Base-by-base conservation (phyloP, 2,888 invertebrate genomes). In the Selenia dentaria region DNA sequence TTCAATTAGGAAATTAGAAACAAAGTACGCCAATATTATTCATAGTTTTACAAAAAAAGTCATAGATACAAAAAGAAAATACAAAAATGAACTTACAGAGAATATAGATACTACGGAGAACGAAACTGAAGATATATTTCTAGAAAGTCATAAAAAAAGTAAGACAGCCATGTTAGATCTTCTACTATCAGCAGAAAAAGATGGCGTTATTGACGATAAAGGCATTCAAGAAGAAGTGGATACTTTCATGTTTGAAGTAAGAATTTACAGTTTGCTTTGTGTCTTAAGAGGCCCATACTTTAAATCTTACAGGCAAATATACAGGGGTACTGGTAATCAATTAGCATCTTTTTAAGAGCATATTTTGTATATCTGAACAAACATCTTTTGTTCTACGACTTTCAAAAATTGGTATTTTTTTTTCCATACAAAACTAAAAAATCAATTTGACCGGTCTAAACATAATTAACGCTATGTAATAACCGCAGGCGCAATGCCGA, bases 201-300 rank as follows among this genome's bases (percentile, higher is more conserved):
- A 88, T 1, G 90, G 87, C 1, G 59, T 72, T 3, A 92, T 92
- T 14, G 83, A 91, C 54, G 84, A 88, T 45, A 64, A 70, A 28
- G 92, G 92, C 2, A 92, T 93, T 42, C 83, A 91, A 48, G 93
- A 93, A 63, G 93, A 93, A 73, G 93, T 94, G 0, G 93, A 93
- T 45, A 93, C 93, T 0, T 93, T 93, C 56, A 92, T 93, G 92
- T 93, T 93, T 69, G 93, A 92, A 72, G 93, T 88, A 67, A 64
- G 43, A 27, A 13, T 28, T 2, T 3, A 16, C 4, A 3, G 4
- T 16, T 3, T 16, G 4, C 16, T 2, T 16, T 16, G 16, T 16
- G 2, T 16, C 16, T 4, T 16, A 16, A 3, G 4, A n/a, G n/a
- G n/a, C n/a, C n/a, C 16, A 16, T 16, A 16, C 16, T 16, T 2